Percentiles rank a stretch among this genome's conserved stretches.
Evolutionary conservation across 2,113 vertebrate species (phyloP).

Genomic region (Aramus guarauna): DNA sequence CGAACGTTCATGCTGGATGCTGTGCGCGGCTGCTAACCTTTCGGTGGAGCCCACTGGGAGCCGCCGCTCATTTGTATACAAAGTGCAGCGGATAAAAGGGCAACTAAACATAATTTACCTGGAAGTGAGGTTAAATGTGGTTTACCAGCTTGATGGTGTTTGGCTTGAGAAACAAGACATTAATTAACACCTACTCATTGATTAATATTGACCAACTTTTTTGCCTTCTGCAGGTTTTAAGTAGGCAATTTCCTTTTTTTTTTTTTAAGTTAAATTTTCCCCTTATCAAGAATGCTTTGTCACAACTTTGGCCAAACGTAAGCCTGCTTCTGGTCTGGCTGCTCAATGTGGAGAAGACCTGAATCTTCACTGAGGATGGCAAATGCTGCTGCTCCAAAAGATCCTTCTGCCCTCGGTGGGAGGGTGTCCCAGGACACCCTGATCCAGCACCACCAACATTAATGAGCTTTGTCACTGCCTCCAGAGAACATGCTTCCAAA

Average conservation of each 20-base stretch:
- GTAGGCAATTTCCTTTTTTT: neutral
- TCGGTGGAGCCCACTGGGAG: slow-evolving; percentile 52
- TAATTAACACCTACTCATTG: slow-evolving; percentile 56
- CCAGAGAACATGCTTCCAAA: neutral
- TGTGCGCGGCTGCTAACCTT: slow-evolving; percentile 61
- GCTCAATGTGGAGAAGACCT: neutral
- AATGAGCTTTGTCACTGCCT: neutral
- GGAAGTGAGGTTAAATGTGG: slow-evolving; percentile 45
- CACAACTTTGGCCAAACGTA: neutral
- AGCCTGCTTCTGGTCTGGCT: neutral
- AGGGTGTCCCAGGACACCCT: neutral
- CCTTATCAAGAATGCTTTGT: neutral
- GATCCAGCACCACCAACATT: neutral
- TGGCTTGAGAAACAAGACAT: slow-evolving; percentile 37
- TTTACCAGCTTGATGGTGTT: slow-evolving; percentile 23
- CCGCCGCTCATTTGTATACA: slow-evolving; percentile 50
- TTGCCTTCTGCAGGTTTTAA: neutral
- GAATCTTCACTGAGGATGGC: neutral
- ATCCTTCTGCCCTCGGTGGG: neutral
- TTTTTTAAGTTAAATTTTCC: neutral
- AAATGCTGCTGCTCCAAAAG: accelerated
- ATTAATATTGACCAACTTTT: slow-evolving; percentile 43
- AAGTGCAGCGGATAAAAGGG: slow-evolving; percentile 18
- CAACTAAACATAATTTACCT: slow-evolving; percentile 53
- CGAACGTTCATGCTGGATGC: slow-evolving; percentile 49